phyloP scores from a whole-genome alignment of 2,888 invertebrate species.

The Apocheima hispidaria region DNA sequence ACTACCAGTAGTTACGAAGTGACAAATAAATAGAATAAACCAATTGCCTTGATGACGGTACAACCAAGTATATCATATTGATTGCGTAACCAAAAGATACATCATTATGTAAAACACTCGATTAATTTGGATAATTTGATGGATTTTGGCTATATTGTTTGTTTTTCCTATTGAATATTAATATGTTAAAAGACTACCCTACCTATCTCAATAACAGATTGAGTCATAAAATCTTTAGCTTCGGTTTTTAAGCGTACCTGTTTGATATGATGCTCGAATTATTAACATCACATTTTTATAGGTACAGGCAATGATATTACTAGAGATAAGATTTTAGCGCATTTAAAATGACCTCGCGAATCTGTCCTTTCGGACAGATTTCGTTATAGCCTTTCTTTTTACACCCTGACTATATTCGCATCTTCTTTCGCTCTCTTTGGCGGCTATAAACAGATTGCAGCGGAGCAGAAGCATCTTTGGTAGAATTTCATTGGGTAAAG shows the following conservation, averaged over 20 bases:
- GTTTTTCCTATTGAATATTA: slow-evolving; percentile 26
- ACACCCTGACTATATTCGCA: no score
- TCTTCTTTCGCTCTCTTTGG: no score
- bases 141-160: slow-evolving; percentile 17
- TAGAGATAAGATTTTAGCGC: no score
- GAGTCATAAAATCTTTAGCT: not conserved
- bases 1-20: not conserved
- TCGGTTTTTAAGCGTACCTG: not conserved
- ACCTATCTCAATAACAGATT: not conserved
- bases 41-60: not conserved
- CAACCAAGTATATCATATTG: slow-evolving; percentile 13
- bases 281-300: not conserved
- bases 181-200: not conserved
- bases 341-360: no score
- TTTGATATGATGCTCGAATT: no score
- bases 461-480: no score
- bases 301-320: no score
- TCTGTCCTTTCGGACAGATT: no score
- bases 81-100: slow-evolving; percentile 31
- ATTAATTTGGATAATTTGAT: slow-evolving; percentile 22
- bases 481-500: no score
- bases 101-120: slow-evolving; percentile 20
- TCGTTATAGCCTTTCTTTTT: no score
- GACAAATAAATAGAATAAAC: not conserved
- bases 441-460: no score